These are phyloP conservation scores for Standfussiana lucernea DNA, from an alignment of 2,888 invertebrate species.

Conservation along the genomic window DNA sequence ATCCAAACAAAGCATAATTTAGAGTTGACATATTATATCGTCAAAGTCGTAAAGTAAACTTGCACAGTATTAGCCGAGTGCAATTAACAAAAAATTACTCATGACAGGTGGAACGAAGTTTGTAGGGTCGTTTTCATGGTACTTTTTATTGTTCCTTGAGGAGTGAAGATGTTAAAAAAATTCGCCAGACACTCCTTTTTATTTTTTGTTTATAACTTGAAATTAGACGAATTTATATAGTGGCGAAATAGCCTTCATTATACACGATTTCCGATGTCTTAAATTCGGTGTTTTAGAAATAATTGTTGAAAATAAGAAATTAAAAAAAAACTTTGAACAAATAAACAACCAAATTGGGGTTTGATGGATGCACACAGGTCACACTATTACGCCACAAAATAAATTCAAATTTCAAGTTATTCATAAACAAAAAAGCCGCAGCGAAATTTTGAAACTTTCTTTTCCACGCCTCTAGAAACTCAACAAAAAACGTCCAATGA, in stretches of 20 bases:
- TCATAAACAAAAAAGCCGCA: no score
- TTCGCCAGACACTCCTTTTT: neutral
- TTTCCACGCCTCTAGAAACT: no score
- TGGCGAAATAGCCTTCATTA: neutral
- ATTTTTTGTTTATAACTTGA: neutral
- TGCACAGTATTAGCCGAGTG: neutral
- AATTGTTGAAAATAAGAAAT: neutral
- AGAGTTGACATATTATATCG: neutral
- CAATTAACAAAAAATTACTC: neutral
- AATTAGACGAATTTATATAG: neutral
- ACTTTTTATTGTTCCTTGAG: neutral
- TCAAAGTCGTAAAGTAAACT: neutral
- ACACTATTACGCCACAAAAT: no score
- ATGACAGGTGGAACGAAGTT: neutral
- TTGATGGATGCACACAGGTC: no score
- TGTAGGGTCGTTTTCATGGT: neutral
- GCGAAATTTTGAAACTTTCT: no score
- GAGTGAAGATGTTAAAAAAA: neutral
- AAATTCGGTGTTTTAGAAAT: neutral
- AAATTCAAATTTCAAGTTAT: no score
- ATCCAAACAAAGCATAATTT: constrained; percentile 13
- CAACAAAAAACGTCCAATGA: no score
- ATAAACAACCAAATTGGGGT: no score
- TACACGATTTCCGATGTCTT: neutral
- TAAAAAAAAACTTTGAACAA: neutral